Evolutionary conservation across 2,797 vertebrate species (phyloP), one percentile per base, ranked within the genome.

Genomic region (Aulostomus chinensis): DNA sequence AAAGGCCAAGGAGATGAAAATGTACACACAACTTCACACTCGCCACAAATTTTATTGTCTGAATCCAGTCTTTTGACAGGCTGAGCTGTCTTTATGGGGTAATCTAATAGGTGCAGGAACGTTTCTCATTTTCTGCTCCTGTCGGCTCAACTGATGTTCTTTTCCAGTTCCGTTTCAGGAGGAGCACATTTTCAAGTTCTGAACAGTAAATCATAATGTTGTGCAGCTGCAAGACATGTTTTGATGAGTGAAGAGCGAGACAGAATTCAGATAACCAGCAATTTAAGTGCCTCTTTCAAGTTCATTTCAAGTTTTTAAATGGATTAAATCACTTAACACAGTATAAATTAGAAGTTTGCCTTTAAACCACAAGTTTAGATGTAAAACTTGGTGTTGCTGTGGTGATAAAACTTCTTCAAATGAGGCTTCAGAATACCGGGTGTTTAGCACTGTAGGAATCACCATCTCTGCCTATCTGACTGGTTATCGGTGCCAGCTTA

Each of bases 391-490:
- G 11, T 1, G 0, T 50, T 58, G 17, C 28, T 30, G 20, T 68
- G 25, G 1, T 39, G 25, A 22, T 43, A 38, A 46, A 15, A 58
- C 42, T 7, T 39, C 69, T 61, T 69, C 4, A 59, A 70, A 74
- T 37, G 39, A 61, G 28, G 38, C 37, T 29, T 77, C 13, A 40
- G 4, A 28, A 5, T 13, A 24, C 34, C 24, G 32, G 9, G 13
- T 37, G 31, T 39, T 33, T 40, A 65, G 48, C 49, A 20, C 25
- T 25, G 32, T 57, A 55, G 40, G 59, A 68, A 50, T 53, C 55
- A 12, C 49, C 12, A 9, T 43, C 25, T 57, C 17, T 71, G 57
- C 72, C 68, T 64, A 47, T 69, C 68, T 65, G 71, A 58, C 40
- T 58, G 53, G 55, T 57, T 50, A 28, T 39, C 36, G 13, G 56